These are phyloP conservation scores for Melierax canorus DNA, from an alignment of 2,113 vertebrate species.

Conservation along the genomic window DNA sequence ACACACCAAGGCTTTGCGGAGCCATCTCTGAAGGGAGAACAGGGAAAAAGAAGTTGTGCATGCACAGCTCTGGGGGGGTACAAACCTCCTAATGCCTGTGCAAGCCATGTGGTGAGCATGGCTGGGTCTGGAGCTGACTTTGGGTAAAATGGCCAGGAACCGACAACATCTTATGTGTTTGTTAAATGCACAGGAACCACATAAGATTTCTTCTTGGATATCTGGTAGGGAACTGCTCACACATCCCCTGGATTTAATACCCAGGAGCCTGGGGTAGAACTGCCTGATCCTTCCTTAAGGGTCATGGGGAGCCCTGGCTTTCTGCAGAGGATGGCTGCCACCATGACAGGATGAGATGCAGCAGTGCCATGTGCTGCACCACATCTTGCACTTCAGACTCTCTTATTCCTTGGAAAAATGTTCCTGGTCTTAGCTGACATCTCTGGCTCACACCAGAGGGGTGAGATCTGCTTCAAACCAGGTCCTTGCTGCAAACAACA, in stretches of 20 bases:
- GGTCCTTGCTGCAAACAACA: background rate
- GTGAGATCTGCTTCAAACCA: background rate
- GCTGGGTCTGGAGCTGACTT: background rate
- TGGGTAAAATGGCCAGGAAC: background rate
- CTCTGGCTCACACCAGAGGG: background rate
- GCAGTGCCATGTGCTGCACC: background rate
- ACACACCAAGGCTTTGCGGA: background rate
- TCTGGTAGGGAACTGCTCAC: background rate
- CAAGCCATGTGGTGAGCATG: background rate
- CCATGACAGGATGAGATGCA: background rate
- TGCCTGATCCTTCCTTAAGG: background rate
- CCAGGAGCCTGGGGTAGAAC: background rate
- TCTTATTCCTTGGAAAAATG: background rate
- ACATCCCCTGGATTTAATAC: background rate
- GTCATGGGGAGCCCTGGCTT: background rate
- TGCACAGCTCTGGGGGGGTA: background rate
- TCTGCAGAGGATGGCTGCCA: background rate
- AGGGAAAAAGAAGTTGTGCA: background rate
- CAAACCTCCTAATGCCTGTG: background rate
- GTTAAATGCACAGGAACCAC: background rate
- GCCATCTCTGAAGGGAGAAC: background rate
- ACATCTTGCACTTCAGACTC: background rate
- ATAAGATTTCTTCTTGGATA: background rate
- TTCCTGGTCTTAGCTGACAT: background rate
- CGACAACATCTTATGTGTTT: rapidly evolving